These are phyloP conservation scores for Sanderia malayensis DNA, from an alignment of 30 jellyfish, hydroid and myxozoan species.

Conservation along the genomic window DNA sequence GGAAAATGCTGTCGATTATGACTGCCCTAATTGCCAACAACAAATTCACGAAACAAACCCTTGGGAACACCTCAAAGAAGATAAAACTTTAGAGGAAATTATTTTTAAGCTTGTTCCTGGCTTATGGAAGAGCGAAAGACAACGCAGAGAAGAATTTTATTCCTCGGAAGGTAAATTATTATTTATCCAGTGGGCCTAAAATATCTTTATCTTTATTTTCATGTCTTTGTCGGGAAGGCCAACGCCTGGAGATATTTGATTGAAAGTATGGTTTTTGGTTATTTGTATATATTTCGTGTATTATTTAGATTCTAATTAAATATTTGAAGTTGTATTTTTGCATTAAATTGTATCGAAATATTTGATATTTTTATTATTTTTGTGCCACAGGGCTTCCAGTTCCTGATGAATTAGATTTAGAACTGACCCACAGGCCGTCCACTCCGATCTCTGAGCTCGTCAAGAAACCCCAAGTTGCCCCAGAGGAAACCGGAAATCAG, in stretches of 20 bases:
- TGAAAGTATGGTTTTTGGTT: too few species aligned
- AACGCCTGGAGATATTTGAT: too few species aligned
- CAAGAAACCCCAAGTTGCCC: slow-evolving; percentile 3
- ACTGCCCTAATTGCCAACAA: slow-evolving; percentile 80
- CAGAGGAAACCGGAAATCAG: too few species aligned
- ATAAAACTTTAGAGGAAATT: slow-evolving; percentile 85
- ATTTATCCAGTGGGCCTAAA: too few species aligned
- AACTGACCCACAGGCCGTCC: slow-evolving; percentile 13
- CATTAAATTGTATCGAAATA: too few species aligned
- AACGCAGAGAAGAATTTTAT: slow-evolving; percentile 66
- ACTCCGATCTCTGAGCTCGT: slow-evolving; percentile 46
- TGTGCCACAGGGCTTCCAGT: slow-evolving; percentile 31
- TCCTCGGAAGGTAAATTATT: slow-evolving; percentile 37
- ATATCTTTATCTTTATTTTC: too few species aligned
- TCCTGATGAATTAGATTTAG: slow-evolving; percentile 51
- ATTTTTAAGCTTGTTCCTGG: slow-evolving; percentile 83
- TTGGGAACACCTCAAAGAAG: slow-evolving; percentile 92
- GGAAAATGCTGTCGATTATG: slow-evolving; percentile 68
- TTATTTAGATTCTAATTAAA: too few species aligned
- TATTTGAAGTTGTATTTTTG: too few species aligned
- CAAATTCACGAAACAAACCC: slow-evolving; percentile 97
- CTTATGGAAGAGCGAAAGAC: slow-evolving; percentile 62
- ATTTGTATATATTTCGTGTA: too few species aligned
- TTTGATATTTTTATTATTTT: too few species aligned
- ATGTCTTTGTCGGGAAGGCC: too few species aligned